Base-by-base conservation (phyloP, 2,113 vertebrate genomes). In the Brachyhypopomus gauderio region DNA sequence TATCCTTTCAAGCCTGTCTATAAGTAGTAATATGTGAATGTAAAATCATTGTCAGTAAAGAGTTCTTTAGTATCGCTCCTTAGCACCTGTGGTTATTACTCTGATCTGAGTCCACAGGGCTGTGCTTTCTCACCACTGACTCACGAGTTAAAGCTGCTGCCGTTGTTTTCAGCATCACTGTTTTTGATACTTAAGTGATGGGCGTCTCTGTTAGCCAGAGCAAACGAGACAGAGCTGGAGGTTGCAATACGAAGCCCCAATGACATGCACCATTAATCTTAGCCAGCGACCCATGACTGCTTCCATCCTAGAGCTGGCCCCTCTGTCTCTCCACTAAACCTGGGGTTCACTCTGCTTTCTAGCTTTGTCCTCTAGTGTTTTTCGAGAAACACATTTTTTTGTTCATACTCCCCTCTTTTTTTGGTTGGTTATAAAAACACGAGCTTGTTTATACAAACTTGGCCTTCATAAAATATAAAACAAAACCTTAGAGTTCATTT, bases 221-320 rank as follows among this genome's bases (percentile, higher is more conserved):
- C 63, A 77, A 83, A 85, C 76, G 23, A 81, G 77, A 85, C 73
- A 69, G 84, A 81, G 81, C 58, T n/a, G 75, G 75, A 83, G 77
- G 70, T 77, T 75, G 58, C 73, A 77, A 79, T 79, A 83, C 66
- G 22, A 84, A 79, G 79, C 84, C 83, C 85, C 90, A 86, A 87
- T 90, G 87, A 87, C 88, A 85, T 86, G 78, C 85, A 89, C 85
- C 86, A 90, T 91, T 88, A 91, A 79, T 58, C 86, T 89, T 81
- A 82, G 73, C 75, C 70, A 66, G 23, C 84, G 83, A 86, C 85
- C 86, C 75, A 48, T 73, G 78, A 79, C 86, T 60, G 86, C 76
- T 86, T 87, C 77, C 88, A 73, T 58, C 66, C 59, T 79, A 75
- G 63, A 82, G 72, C 63, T n/a, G 48, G 75, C 72, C 55, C 72